Evolutionary conservation across 2,888 invertebrate species (phyloP).

Genomic region (Ichneumoninae sp.): DNA sequence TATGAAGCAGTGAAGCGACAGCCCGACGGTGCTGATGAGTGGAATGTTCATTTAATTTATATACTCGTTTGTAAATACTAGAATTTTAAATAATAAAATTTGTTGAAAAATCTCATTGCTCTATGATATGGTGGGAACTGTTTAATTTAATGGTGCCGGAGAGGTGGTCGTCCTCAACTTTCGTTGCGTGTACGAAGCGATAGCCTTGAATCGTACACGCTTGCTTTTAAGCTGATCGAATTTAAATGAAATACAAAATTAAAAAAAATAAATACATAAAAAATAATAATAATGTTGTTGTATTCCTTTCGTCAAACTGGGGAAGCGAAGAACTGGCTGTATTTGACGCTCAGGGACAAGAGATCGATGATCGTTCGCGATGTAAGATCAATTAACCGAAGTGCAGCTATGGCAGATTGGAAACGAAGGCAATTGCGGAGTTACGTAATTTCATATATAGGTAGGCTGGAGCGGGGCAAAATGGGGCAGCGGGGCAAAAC

Average conservation of each 20-base stretch:
- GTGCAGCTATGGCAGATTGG: not conserved
- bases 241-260: not conserved
- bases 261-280: not conserved
- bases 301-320: slow-evolving; percentile 9
- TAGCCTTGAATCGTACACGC: not conserved
- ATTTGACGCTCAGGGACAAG: not conserved
- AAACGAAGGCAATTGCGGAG: slow-evolving; percentile 31
- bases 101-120: slow-evolving; percentile 71
- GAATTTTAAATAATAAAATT: slow-evolving; percentile 81
- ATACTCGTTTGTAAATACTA: slow-evolving; percentile 82
- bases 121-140: not conserved
- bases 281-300: too few relatives aligned
- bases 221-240: not conserved
- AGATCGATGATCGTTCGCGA: slow-evolving; percentile 5
- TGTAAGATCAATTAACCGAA: slow-evolving; percentile 17
- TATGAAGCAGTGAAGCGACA: slow-evolving; percentile 42
- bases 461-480: too few relatives aligned
- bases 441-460: slow-evolving; percentile 27
- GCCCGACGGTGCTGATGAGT: slow-evolving; percentile 77
- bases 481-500: too few relatives aligned
- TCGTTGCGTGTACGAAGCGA: not conserved
- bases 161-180: slow-evolving; percentile 1
- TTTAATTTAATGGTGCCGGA: not conserved
- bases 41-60: slow-evolving; percentile 81
- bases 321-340: not conserved